phyloP scores from a whole-genome alignment of 1,140 invertebrate species.

The Cydia pomonella region DNA sequence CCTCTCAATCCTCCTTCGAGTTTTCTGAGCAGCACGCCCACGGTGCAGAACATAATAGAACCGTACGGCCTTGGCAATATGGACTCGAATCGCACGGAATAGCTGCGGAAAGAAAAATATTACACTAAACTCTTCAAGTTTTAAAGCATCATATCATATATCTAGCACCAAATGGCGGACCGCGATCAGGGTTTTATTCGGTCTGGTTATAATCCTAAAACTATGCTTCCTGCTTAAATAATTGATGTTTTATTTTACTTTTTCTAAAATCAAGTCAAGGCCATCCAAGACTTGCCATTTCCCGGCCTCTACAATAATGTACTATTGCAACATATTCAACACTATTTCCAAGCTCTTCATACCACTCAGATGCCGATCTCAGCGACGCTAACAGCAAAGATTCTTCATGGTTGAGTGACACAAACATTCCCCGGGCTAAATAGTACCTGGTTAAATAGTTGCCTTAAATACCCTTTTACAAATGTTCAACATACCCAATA shows the following conservation, averaged over 20 bases:
- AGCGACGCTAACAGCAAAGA: no score
- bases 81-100: constrained; percentile 97
- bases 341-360: not conserved
- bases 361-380: no score
- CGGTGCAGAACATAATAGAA: constrained; percentile 96
- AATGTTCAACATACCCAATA: constrained; percentile 72
- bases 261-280: no score
- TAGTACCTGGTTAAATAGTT: no score
- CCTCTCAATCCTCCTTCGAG: constrained; percentile 92
- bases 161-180: no score
- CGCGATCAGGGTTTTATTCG: no score
- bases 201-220: no score
- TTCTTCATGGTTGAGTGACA: not conserved
- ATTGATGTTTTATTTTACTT: no score
- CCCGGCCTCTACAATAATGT: not conserved
- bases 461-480: not conserved
- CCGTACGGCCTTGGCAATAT: constrained; percentile 94
- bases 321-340: no score
- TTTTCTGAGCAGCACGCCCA: constrained; percentile 95
- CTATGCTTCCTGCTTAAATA: no score
- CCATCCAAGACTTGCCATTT: no score
- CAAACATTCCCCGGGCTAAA: not conserved
- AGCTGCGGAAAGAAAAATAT: constrained; percentile 56
- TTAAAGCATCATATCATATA: no score
- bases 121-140: constrained; percentile 46